Base-by-base conservation (phyloP, 2,888 invertebrate genomes). In the Lycaena phlaeas region DNA sequence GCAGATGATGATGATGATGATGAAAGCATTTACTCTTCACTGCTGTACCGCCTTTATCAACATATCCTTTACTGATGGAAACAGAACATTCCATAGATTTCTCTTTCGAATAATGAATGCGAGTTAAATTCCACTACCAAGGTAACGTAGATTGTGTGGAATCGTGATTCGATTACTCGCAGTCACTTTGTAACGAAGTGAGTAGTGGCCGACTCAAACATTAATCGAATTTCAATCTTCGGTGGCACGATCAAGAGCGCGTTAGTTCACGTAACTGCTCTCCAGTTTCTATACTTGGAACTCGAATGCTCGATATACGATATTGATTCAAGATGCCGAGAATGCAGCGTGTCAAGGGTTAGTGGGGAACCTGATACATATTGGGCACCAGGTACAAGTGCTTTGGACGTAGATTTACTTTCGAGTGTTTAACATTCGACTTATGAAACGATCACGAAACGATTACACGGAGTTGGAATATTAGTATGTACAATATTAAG, bases 171-270 rank as follows among this genome's bases (percentile, higher is more conserved):
- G 64, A 71, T 70, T 70, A 72, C 59, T 64, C 56, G 60, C 57
- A 64, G 59, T 62, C 61, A 64, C 66, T 64, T 71, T 57, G 65
- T 67, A 66, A 57, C 58, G 54, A 57, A 60, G 64, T 61, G 64
- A 64, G 63, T 65, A 61, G 66, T 57, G 60, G 62, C 56, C 58
- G 61, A 61, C 59, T 70, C 66, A 61, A 74, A 68, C 72, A 68
- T 75, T 78, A 78, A 81, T 81, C 76, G 78, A 73, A 78, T 81
- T 70, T 76, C 68, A 69, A 68, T 68, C 63, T 68, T 64, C 70
- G 61, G 53, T 58, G 60, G 66, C 57, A 62, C 67, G 68, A 71
- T 71, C 74, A 70, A 76, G 76, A 67, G 10, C 3, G 17, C 12
- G 11, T 22, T 18, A 12, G 18, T 34, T 25, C 26, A 39, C 29